phyloP scores from a whole-genome alignment of 2,888 invertebrate genomes.

The Acrocyrtus sp. region DNA sequence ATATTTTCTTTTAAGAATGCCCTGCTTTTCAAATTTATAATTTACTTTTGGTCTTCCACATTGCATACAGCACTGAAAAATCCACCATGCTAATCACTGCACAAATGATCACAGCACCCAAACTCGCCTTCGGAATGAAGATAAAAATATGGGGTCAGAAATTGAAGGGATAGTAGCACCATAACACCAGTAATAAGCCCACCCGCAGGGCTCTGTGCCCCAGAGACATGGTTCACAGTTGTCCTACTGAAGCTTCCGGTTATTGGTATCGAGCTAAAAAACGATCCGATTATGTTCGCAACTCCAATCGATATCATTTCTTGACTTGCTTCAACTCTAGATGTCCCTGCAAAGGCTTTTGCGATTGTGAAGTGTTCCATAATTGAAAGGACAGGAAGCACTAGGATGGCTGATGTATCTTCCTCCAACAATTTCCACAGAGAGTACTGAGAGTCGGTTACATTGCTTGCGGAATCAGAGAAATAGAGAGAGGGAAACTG shows the following conservation, averaged over 20 bases:
- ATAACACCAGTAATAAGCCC: slow-evolving; percentile 82
- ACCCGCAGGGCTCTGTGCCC: slow-evolving; percentile 70
- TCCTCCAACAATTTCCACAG: slow-evolving; percentile 80
- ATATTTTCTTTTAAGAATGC: neutral
- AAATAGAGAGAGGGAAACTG: slow-evolving; percentile 68
- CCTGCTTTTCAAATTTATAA: slow-evolving; percentile 37
- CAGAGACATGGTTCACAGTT: slow-evolving; percentile 68
- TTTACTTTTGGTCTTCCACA: slow-evolving; percentile 85
- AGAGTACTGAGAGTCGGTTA: slow-evolving; percentile 71
- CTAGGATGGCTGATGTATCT: slow-evolving; percentile 84
- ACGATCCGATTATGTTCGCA: slow-evolving; percentile 68
- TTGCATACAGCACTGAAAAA: slow-evolving; percentile 72
- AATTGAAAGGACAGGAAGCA: slow-evolving; percentile 84
- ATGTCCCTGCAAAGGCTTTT: slow-evolving; percentile 78
- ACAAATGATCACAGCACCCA: slow-evolving; percentile 86
- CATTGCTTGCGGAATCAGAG: slow-evolving; percentile 65
- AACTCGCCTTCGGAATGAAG: slow-evolving; percentile 83
- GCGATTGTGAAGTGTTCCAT: slow-evolving; percentile 93
- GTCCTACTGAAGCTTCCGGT: slow-evolving; percentile 69
- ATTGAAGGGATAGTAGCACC: slow-evolving; percentile 82
- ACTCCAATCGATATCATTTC: slow-evolving; percentile 66
- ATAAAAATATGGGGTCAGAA: slow-evolving; percentile 89
- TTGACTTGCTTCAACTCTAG: slow-evolving; percentile 67
- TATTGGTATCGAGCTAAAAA: slow-evolving; percentile 65
- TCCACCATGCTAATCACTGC: slow-evolving; percentile 78